A percentile compares a stretch with the other conserved stretches of the same genome.
Conservation (phyloP, 2,797 vertebrate genomes). For the Parauchenoglanis punctatus region DNA sequence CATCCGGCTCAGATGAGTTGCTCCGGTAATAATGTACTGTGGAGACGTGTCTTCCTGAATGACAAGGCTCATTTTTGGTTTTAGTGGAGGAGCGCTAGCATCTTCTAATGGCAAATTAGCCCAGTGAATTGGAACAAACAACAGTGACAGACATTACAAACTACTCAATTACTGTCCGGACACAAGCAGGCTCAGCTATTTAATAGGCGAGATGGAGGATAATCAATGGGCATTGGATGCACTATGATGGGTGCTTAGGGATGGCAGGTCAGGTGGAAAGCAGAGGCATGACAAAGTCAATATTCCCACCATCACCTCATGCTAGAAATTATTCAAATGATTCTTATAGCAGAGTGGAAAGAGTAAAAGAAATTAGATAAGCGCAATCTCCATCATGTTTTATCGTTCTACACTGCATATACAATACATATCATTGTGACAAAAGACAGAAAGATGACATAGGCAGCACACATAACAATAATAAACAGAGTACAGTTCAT, state of each 20-base stretch:
- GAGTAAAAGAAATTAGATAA: not conserved
- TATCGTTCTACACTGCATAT: not conserved
- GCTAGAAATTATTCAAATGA: constrained; percentile 10
- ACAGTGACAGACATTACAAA: constrained; percentile 60
- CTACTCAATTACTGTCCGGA: constrained; percentile 61
- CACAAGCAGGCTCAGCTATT: constrained; percentile 37
- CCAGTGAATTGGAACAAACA: constrained; percentile 53
- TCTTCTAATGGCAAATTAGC: constrained; percentile 49
- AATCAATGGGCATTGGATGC: constrained; percentile 41
- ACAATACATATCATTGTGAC: not conserved
- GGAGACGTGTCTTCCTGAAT: constrained; percentile 33
- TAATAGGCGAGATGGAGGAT: constrained; percentile 32
- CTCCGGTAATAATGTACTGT: constrained; percentile 55
- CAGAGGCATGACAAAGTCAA: constrained; percentile 5
- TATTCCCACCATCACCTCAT: not conserved
- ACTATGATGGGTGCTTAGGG: constrained; percentile 15
- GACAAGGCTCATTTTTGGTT: constrained; percentile 54
- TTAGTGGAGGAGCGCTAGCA: constrained; percentile 35
- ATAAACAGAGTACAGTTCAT: not conserved
- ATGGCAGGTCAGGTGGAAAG: constrained; percentile 9
- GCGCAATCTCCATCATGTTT: not conserved
- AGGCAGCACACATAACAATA: not conserved
- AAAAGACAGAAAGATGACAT: not conserved
- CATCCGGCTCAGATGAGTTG: constrained; percentile 43
- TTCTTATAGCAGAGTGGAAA: not conserved